Conservation (phyloP, 2,888 invertebrate species). For the Parnassius orleans region DNA sequence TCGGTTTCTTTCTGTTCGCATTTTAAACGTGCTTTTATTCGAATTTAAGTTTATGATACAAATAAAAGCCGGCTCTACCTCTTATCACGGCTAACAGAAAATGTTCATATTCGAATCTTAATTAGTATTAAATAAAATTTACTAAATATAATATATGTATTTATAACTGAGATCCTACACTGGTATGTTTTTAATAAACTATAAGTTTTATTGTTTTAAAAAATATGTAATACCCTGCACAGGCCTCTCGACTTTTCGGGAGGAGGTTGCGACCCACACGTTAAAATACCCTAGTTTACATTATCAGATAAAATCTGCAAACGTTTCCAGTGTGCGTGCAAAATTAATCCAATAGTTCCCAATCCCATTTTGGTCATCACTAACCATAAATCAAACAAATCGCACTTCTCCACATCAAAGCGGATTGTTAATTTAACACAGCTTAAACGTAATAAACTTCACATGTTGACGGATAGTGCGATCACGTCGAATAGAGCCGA, state of each 20-base stretch:
- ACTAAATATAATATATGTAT: too few species aligned
- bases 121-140: too few species aligned
- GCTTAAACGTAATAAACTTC: conserved; percentile 21
- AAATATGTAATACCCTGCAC: too few species aligned
- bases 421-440: conserved; percentile 15
- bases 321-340: too few species aligned
- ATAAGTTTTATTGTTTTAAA: too few species aligned
- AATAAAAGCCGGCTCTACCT: conserved; percentile 64
- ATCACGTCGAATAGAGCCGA: conserved; percentile 20
- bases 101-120: neutral
- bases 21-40: conserved; percentile 44
- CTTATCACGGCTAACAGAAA: conserved; percentile 44
- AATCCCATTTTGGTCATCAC: conserved; percentile 1
- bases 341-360: neutral
- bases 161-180: too few species aligned
- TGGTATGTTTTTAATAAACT: too few species aligned
- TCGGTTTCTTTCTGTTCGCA: conserved; percentile 27
- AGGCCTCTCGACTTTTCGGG: too few species aligned
- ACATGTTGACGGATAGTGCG: conserved; percentile 18
- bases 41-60: conserved; percentile 66
- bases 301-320: too few species aligned
- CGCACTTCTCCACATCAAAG: conserved; percentile 9
- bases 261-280: too few species aligned
- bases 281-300: too few species aligned
- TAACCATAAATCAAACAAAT: conserved; percentile 9